Evolutionary conservation across 2,888 invertebrate species (phyloP).

Genomic region (Drosophila fulvimacula): DNA sequence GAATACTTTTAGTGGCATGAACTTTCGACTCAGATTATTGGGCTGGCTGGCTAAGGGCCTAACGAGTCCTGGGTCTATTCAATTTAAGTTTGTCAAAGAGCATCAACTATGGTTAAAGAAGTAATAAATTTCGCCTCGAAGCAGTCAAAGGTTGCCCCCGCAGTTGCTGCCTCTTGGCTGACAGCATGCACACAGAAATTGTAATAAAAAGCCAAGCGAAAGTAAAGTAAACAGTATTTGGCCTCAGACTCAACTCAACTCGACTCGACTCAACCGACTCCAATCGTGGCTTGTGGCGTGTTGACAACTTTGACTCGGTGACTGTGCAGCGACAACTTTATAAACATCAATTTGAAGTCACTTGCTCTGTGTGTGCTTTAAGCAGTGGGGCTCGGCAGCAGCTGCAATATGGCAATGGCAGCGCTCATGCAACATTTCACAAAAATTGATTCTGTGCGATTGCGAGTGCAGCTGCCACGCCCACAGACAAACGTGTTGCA

Average conservation of each 20-base stretch:
- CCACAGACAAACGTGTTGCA: slow-evolving; percentile 26
- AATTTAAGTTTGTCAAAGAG: slow-evolving; percentile 61
- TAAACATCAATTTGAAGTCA: slow-evolving; percentile 62
- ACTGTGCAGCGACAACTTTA: slow-evolving; percentile 55
- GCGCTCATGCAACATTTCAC: slow-evolving; percentile 60
- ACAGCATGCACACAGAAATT: slow-evolving; percentile 36
- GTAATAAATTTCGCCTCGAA: slow-evolving; percentile 51
- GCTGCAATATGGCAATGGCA: slow-evolving; percentile 49
- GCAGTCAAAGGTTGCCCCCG: slow-evolving; percentile 31
- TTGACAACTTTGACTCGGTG: slow-evolving; percentile 67
- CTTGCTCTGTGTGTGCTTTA: slow-evolving; percentile 18
- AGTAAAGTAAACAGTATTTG: slow-evolving; percentile 63
- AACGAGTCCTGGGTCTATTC: slow-evolving; percentile 36
- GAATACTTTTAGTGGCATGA: slow-evolving; percentile 27
- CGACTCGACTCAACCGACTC: slow-evolving; percentile 28
- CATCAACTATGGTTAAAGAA: slow-evolving; percentile 50
- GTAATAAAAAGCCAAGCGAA: slow-evolving; percentile 62
- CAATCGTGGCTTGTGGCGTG: slow-evolving; percentile 59
- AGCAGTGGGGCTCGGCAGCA: background rate
- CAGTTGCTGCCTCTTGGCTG: slow-evolving; percentile 6
- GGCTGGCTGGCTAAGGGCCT: slow-evolving; percentile 13
- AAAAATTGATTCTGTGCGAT: slow-evolving; percentile 67
- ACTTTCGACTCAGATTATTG: slow-evolving; percentile 32
- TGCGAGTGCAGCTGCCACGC: slow-evolving; percentile 51
- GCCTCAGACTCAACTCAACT: slow-evolving; percentile 29